Percentiles rank a stretch among this genome's conserved stretches.
Conservation (phyloP, 2,797 vertebrate species). For the Parotocinclus haroldoi region DNA sequence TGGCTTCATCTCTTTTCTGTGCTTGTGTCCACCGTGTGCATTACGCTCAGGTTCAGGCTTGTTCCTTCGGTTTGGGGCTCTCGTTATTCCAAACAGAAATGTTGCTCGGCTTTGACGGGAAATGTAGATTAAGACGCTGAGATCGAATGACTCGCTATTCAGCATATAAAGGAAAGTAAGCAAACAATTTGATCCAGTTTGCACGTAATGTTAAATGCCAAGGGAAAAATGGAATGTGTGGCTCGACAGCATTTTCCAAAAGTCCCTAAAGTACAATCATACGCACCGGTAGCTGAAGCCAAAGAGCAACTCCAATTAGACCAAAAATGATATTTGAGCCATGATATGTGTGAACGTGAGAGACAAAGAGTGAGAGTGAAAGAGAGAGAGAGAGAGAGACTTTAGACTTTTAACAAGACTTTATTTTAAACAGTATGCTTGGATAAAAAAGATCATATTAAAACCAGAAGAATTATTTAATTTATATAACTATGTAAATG, state of each 20-base stretch:
- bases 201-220: slow-evolving; percentile 21
- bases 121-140: not conserved
- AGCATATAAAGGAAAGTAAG: not conserved
- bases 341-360: slow-evolving; percentile 2
- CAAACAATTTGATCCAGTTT: slow-evolving; percentile 2
- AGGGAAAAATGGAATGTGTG: not conserved
- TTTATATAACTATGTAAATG: too few species aligned
- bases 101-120: not conserved
- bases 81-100: too few species aligned
- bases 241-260: slow-evolving; percentile 5
- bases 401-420: not conserved
- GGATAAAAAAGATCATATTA: not conserved
- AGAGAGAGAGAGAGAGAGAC: not conserved
- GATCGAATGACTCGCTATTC: not conserved
- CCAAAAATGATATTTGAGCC: slow-evolving; percentile 17
- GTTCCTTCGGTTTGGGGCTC: too few species aligned
- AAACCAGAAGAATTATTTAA: too few species aligned
- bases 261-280: slow-evolving; percentile 10
- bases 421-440: not conserved
- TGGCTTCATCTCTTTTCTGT: too few species aligned
- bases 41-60: too few species aligned
- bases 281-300: slow-evolving; percentile 5
- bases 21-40: too few species aligned
- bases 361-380: too few species aligned
- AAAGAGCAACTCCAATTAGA: slow-evolving; percentile 2